Conservation (phyloP, 2,113 vertebrate species). For the Indicator indicator region DNA sequence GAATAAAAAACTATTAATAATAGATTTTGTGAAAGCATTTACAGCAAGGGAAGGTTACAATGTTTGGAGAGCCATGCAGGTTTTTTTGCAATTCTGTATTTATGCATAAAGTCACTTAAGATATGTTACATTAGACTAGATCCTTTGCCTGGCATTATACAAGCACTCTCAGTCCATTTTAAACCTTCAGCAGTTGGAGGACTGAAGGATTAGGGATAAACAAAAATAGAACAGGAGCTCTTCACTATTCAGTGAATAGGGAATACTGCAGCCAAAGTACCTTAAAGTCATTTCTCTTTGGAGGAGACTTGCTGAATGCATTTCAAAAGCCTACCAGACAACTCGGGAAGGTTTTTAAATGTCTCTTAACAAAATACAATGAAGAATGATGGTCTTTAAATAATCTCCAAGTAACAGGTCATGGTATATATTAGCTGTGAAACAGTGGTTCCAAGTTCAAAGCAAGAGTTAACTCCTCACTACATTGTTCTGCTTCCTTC, state of each 20-base stretch:
- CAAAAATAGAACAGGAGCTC: background rate
- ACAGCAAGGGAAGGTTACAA: background rate
- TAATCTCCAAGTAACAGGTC: background rate
- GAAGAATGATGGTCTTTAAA: background rate
- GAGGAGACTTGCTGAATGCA: background rate
- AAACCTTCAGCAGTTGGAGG: background rate
- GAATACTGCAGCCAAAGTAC: background rate
- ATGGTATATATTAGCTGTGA: background rate
- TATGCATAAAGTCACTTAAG: background rate
- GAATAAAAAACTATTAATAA: slow-evolving; percentile 42
- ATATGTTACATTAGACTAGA: background rate
- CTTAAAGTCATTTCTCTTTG: background rate
- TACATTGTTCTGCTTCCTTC: background rate
- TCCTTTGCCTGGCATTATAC: background rate
- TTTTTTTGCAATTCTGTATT: background rate
- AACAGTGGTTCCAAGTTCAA: background rate
- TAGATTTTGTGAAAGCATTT: slow-evolving; percentile 37
- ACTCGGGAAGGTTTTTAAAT: background rate
- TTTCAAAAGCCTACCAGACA: background rate
- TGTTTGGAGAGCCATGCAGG: background rate
- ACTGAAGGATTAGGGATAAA: background rate
- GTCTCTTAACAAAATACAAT: background rate
- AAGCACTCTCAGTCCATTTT: background rate
- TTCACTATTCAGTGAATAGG: background rate
- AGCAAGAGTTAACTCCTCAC: background rate